Conservation (phyloP, 1,140 invertebrate genomes). For the Bactericera cockerelli region DNA sequence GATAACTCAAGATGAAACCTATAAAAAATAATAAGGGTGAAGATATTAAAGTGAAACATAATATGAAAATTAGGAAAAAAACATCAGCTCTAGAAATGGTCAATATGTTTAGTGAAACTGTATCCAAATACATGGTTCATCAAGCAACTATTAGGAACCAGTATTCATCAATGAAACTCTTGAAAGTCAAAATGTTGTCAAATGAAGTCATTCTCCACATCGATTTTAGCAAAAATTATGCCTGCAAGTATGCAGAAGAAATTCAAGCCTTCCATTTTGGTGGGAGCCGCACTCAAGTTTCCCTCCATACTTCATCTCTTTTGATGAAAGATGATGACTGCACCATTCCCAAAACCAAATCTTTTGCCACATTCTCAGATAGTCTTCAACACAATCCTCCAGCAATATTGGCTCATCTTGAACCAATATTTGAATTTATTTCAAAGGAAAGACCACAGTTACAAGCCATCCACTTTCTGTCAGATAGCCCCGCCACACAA, state of each 20-base stretch:
- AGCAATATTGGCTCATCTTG: constrained; percentile 27
- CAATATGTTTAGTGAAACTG: too few species aligned
- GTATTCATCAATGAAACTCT: too few species aligned
- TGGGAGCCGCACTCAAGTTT: constrained; percentile 23
- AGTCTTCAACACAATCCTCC: constrained; percentile 26
- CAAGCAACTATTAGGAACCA: too few species aligned
- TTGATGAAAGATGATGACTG: constrained; percentile 19
- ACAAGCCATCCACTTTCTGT: constrained; percentile 17
- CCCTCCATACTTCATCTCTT: constrained; percentile 27
- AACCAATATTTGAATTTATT: constrained; percentile 23
- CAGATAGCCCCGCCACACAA: constrained; percentile 19
- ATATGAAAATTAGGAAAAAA: too few species aligned
- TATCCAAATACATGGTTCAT: too few species aligned
- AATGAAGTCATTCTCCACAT: too few species aligned
- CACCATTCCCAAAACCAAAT: constrained; percentile 18
- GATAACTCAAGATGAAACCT: too few species aligned
- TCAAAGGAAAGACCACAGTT: constrained; percentile 16
- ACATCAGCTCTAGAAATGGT: too few species aligned
- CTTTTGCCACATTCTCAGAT: constrained; percentile 27
- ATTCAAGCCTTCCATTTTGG: constrained; percentile 27
- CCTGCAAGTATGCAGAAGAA: constrained; percentile 24
- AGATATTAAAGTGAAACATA: too few species aligned
- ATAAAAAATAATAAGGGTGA: too few species aligned
- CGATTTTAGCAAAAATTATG: too few species aligned
- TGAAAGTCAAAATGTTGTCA: too few species aligned